Percentiles rank a stretch among this genome's conserved stretches.
phyloP scores from a whole-genome alignment of 2,888 invertebrate genomes.

The Rutpela maculata region DNA sequence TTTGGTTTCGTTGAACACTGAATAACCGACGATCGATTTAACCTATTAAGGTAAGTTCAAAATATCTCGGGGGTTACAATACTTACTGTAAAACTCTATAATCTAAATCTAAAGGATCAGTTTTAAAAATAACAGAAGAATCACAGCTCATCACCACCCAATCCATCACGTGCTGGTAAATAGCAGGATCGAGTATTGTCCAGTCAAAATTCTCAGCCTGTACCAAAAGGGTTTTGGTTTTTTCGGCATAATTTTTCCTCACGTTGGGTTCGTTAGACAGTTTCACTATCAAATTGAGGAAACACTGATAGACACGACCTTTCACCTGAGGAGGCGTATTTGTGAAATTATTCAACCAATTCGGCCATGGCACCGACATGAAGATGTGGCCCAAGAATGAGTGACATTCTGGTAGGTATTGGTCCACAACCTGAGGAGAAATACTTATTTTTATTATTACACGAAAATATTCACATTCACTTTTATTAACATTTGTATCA shows the following conservation, averaged over 20 bases:
- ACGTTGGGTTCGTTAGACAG: slow-evolving; percentile 84
- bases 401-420: slow-evolving; percentile 83
- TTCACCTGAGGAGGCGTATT: slow-evolving; percentile 71
- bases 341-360: slow-evolving; percentile 77
- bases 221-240: slow-evolving; percentile 73
- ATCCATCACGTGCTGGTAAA: slow-evolving; percentile 81
- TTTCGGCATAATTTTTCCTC: slow-evolving; percentile 75
- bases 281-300: slow-evolving; percentile 83
- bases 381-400: slow-evolving; percentile 84
- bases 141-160: slow-evolving; percentile 87
- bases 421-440: slow-evolving; percentile 76
- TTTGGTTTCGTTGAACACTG: too few relatives aligned
- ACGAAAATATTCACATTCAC: too few relatives aligned
- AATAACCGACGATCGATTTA: too few relatives aligned
- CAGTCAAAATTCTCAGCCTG: slow-evolving; percentile 81
- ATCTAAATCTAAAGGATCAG: slow-evolving; percentile 77
- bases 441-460: too few relatives aligned
- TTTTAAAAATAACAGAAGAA: slow-evolving; percentile 79
- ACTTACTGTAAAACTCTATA: slow-evolving; percentile 78
- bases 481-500: too few relatives aligned
- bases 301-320: slow-evolving; percentile 77
- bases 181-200: slow-evolving; percentile 78
- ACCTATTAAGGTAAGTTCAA: too few relatives aligned
- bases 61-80: background rate
- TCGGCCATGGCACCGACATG: slow-evolving; percentile 80